Conservation (phyloP, 2,797 vertebrate genomes). For the Salmo trutta region DNA sequence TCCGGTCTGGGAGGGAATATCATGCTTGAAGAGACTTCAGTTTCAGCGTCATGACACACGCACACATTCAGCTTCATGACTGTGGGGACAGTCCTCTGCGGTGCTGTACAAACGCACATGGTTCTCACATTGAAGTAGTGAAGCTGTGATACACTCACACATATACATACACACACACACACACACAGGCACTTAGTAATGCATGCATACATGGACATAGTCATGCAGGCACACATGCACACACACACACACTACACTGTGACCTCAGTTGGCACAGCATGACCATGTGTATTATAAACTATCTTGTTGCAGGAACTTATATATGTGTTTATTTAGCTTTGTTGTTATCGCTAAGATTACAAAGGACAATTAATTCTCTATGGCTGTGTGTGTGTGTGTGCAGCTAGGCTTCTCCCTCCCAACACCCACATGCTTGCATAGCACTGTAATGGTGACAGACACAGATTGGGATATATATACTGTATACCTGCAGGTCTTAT, state of each 20-base stretch:
- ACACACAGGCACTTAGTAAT: not conserved
- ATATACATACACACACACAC: not conserved
- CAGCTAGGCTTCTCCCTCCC: not conserved
- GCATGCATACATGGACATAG: not conserved
- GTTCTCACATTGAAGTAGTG: not conserved
- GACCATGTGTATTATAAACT: not conserved
- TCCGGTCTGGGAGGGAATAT: not conserved
- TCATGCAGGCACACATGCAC: not conserved
- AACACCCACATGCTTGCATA: not conserved
- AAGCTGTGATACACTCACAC: not conserved
- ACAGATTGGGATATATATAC: too few relatives aligned
- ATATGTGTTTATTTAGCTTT: not conserved
- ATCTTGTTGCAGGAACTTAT: constrained; percentile 2
- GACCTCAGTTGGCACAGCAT: not conserved
- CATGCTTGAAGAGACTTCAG: not conserved
- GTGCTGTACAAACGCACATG: not conserved
- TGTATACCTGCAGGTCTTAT: too few relatives aligned
- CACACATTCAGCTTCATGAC: not conserved
- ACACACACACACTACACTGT: not conserved
- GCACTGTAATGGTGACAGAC: too few relatives aligned
- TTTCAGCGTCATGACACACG: not conserved
- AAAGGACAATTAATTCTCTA: not conserved
- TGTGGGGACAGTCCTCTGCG: not conserved
- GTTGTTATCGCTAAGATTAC: not conserved
- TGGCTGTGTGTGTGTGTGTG: constrained; percentile 8